A percentile compares a stretch with the other conserved stretches of the same genome.
phyloP scores from a whole-genome alignment of 2,888 invertebrate genomes.

The Philhelius pedissequus region DNA sequence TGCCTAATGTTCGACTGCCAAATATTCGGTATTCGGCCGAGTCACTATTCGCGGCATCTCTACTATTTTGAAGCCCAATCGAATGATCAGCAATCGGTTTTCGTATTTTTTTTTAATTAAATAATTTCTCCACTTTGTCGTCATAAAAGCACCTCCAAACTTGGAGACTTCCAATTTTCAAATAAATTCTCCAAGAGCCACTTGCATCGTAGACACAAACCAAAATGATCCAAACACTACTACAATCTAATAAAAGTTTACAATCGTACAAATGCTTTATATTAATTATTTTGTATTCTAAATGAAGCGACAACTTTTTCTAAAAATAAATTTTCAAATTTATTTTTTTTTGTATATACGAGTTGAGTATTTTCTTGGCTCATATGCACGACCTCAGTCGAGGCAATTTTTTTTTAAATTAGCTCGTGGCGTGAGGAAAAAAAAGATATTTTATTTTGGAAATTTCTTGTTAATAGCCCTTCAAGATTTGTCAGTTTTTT shows the following conservation, averaged over 20 bases:
- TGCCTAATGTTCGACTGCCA: too few species aligned
- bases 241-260: slow-evolving; percentile 14
- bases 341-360: neutral
- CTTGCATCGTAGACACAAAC: slow-evolving; percentile 28
- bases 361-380: slow-evolving; percentile 31
- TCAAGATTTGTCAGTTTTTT: neutral
- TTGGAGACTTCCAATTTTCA: slow-evolving; percentile 27
- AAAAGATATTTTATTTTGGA: slow-evolving; percentile 12
- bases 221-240: neutral
- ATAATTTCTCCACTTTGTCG: neutral
- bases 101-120: neutral
- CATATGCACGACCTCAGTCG: slow-evolving; percentile 57
- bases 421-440: neutral
- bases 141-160: slow-evolving; percentile 13
- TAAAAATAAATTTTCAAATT: slow-evolving; percentile 46
- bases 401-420: slow-evolving; percentile 40
- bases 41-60: too few species aligned
- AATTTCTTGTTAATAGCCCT: slow-evolving; percentile 15
- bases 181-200: slow-evolving; percentile 33
- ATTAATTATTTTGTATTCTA: slow-evolving; percentile 35
- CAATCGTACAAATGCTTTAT: neutral
- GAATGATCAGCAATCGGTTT: neutral
- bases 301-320: slow-evolving; percentile 48
- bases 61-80: too few species aligned
- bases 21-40: too few species aligned